Percentiles rank a stretch among this genome's conserved stretches.
These are phyloP conservation scores for Sprattus sprattus DNA, from an alignment of 2,113 vertebrate species.

Conservation along the genomic window DNA sequence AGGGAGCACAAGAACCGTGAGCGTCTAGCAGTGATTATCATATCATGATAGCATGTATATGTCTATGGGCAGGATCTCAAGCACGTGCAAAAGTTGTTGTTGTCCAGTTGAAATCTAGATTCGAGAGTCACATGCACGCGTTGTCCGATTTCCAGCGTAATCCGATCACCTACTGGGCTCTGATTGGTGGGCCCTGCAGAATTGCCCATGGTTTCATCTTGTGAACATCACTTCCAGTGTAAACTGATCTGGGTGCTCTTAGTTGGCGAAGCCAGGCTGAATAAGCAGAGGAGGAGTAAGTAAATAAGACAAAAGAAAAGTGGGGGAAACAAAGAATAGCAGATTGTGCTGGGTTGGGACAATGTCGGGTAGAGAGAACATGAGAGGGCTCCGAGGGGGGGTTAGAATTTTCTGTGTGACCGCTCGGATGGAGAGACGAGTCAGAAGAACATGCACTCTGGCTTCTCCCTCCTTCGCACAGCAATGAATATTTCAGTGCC, in stretches of 20 bases:
- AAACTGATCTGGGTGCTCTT: not conserved
- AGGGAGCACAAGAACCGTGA: no score
- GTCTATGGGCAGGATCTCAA: no score
- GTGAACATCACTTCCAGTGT: not conserved
- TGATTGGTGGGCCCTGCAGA: not conserved
- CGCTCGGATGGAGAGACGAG: not conserved
- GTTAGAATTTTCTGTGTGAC: not conserved
- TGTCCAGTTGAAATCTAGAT: no score
- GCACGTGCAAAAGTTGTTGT: no score
- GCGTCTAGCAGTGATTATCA: no score
- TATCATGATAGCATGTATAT: no score
- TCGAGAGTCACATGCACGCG: no score
- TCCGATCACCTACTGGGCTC: not conserved
- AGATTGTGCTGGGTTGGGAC: not conserved
- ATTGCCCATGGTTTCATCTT: not conserved
- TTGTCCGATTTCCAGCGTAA: no score
- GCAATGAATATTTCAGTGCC: not conserved
- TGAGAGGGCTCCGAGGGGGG: not conserved
- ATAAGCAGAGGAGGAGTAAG: not conserved
- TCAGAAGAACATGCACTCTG: not conserved
- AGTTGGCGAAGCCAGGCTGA: not conserved
- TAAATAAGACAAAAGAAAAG: conserved; percentile 8
- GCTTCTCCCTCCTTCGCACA: not conserved
- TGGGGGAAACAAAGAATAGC: not conserved
- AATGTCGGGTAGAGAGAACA: not conserved